Conservation (phyloP, 2,797 vertebrate species). For the Chaenodraco wilsoni region DNA sequence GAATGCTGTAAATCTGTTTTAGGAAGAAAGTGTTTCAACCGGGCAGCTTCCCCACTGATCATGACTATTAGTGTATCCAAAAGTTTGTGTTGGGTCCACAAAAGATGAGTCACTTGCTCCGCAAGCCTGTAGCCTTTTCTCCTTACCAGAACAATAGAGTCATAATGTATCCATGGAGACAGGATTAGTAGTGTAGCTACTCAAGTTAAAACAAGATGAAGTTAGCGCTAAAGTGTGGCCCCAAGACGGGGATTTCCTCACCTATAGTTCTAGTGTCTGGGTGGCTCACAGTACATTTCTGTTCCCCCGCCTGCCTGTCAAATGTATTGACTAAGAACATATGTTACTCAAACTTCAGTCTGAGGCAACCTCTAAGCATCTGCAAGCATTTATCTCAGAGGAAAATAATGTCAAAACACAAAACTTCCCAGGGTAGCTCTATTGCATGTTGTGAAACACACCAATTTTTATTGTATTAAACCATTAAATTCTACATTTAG, state of each 20-base stretch:
- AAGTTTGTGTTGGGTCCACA: constrained; percentile 60
- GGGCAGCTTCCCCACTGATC: constrained; percentile 58
- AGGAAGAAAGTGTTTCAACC: constrained; percentile 73
- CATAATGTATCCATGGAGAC: constrained; percentile 46
- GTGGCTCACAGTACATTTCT: constrained; percentile 22
- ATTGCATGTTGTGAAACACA: constrained; percentile 58
- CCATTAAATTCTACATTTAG: constrained; percentile 48
- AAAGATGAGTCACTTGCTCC: constrained; percentile 79
- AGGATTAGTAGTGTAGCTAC: constrained; percentile 46
- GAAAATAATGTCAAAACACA: constrained; percentile 58
- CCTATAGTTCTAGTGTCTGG: constrained; percentile 9
- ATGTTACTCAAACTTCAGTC: constrained; percentile 59
- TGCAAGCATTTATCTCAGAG: constrained; percentile 71
- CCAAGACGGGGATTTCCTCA: constrained; percentile 4
- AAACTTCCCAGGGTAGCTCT: constrained; percentile 59
- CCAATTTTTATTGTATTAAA: constrained; percentile 57
- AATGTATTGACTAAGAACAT: constrained; percentile 60
- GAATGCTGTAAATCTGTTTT: constrained; percentile 65
- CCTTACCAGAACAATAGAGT: constrained; percentile 54
- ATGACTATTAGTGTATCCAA: constrained; percentile 63
- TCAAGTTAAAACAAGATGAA: constrained; percentile 52
- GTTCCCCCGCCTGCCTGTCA: constrained; percentile 22
- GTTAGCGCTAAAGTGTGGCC: not conserved
- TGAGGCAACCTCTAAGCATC: constrained; percentile 69
- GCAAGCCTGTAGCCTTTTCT: constrained; percentile 57